These are phyloP conservation scores for Trachymyrmex cornetzi DNA, from an alignment of 1,140 invertebrate genomes.

Conservation along the genomic window DNA sequence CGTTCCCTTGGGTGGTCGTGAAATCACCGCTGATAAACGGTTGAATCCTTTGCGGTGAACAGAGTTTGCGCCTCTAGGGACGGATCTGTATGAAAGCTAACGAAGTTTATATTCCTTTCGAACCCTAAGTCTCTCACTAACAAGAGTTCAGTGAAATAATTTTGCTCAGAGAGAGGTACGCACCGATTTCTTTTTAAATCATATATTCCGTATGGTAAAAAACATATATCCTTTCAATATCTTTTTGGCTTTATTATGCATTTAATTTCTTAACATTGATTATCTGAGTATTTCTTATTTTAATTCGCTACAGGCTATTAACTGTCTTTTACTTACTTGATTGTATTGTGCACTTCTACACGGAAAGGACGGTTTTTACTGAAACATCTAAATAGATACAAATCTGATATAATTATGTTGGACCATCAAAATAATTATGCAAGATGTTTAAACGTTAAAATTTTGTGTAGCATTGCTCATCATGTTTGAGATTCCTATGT, in stretches of 20 bases:
- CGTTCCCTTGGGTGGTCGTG: constrained; percentile 69
- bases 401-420: too few species aligned
- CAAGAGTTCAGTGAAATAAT: neutral
- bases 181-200: neutral
- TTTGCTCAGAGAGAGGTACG: neutral
- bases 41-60: neutral
- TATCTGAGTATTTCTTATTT: constrained; percentile 13
- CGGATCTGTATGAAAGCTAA: constrained; percentile 25
- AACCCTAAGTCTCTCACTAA: constrained; percentile 20
- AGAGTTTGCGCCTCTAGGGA: constrained; percentile 32
- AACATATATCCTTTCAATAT: neutral
- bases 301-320: neutral
- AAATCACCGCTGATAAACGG: constrained; percentile 54
- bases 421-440: too few species aligned
- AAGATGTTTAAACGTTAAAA: too few species aligned
- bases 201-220: neutral
- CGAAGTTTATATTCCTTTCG: constrained; percentile 8
- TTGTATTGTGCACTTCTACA: neutral
- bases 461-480: too few species aligned
- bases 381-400: too few species aligned
- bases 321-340: neutral
- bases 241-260: neutral
- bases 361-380: too few species aligned
- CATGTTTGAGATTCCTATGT: too few species aligned
- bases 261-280: neutral